Conservation (phyloP, 2,113 vertebrate genomes). For the Mus spicilegus region DNA sequence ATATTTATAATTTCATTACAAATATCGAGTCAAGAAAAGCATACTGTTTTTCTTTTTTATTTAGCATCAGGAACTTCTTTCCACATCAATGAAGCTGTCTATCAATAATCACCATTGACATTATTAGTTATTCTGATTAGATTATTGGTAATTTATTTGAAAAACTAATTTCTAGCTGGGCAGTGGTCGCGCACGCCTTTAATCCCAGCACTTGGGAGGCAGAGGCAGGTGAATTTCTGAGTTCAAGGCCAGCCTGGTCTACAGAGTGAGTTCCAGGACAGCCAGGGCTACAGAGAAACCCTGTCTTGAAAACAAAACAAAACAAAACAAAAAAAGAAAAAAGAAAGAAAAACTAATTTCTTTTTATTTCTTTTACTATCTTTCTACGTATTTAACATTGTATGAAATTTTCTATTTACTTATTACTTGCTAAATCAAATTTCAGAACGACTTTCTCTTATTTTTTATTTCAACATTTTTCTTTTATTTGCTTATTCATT, state of each 20-base stretch:
- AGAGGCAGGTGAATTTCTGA: too few species aligned
- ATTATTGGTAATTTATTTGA: neutral
- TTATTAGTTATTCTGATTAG: neutral
- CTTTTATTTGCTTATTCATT: neutral
- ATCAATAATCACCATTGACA: neutral
- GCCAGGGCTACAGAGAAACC: too few species aligned
- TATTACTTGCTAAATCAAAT: neutral
- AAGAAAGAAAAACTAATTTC: neutral
- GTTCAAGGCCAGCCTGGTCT: too few species aligned
- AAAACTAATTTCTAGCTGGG: neutral
- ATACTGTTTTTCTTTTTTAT: neutral
- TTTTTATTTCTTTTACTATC: neutral
- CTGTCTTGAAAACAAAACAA: too few species aligned
- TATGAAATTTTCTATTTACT: constrained; percentile 5
- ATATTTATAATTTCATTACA: too few species aligned
- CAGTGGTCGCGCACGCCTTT: too few species aligned
- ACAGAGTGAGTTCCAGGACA: too few species aligned
- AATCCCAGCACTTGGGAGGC: too few species aligned
- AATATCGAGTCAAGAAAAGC: too few species aligned
- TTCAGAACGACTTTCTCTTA: neutral
- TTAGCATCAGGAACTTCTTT: constrained; percentile 45
- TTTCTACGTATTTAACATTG: neutral
- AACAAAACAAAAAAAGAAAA: too few species aligned
- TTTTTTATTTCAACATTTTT: constrained; percentile 35
- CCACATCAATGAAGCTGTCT: constrained; percentile 3